Evolutionary conservation across 2,113 vertebrate genomes (phyloP).

Genomic region (Nycticryphes semicollaris): DNA sequence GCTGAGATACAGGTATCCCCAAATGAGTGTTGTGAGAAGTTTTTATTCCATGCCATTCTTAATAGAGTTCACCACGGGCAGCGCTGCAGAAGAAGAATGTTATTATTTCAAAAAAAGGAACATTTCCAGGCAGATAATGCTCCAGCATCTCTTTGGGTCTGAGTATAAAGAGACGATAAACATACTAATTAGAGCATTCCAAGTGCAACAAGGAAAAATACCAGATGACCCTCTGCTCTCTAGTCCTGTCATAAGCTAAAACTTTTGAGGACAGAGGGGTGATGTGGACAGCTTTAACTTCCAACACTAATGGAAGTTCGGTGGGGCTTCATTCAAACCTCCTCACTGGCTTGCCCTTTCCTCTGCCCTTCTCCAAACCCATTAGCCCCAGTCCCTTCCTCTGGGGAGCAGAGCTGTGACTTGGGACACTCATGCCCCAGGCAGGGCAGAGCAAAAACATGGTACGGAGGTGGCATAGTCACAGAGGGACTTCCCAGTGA

Average conservation of each 20-base stretch:
- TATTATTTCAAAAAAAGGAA: neutral
- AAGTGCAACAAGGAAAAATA: neutral
- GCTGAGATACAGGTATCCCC: constrained; percentile 20
- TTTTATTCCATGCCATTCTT: neutral
- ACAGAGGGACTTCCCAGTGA: neutral
- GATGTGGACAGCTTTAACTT: neutral
- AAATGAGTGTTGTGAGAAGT: neutral
- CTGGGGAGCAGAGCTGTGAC: neutral
- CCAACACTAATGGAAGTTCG: neutral
- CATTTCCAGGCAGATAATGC: neutral
- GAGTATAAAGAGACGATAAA: neutral
- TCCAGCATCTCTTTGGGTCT: neutral
- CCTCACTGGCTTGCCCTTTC: neutral
- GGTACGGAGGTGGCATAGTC: fast-evolving
- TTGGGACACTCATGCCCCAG: neutral
- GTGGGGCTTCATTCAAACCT: no score
- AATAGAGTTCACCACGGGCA: neutral
- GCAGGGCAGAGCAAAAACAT: neutral
- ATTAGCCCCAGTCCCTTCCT: neutral
- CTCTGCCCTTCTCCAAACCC: neutral
- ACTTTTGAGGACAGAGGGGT: neutral
- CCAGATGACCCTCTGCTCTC: neutral
- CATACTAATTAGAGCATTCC: neutral
- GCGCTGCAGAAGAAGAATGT: neutral
- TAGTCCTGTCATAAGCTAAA: neutral